A percentile compares a stretch with the other conserved stretches of the same genome.
Conservation (phyloP, 1,140 invertebrate genomes). For the Drosophila triauraria region DNA sequence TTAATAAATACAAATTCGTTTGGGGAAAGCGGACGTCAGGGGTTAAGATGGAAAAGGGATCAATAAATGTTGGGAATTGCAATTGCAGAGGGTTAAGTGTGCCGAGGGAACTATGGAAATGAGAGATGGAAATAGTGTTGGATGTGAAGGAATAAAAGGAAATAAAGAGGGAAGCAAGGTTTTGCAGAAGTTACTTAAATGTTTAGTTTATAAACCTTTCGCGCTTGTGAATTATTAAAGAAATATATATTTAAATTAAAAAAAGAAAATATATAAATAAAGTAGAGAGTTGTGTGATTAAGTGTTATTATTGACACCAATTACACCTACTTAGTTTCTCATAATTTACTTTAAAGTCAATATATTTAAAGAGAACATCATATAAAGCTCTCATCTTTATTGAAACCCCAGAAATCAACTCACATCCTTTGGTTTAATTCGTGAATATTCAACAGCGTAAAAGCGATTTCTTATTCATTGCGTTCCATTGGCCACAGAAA, state of each 20-base stretch:
- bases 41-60: conserved; percentile 37
- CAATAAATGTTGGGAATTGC: conserved; percentile 51
- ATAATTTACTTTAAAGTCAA: too few relatives aligned
- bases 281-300: too few relatives aligned
- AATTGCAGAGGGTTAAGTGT: conserved; percentile 15
- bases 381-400: not conserved
- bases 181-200: too few relatives aligned
- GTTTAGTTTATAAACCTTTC: too few relatives aligned
- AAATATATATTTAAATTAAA: too few relatives aligned
- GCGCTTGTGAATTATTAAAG: not conserved
- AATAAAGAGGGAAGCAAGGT: not conserved
- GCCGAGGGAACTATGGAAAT: conserved; percentile 22
- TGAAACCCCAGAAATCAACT: conserved; percentile 2
- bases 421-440: not conserved
- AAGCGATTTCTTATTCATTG: conserved; percentile 54
- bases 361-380: too few relatives aligned
- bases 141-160: conserved; percentile 3
- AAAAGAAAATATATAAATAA: not conserved
- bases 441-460: conserved; percentile 37
- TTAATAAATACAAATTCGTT: conserved; percentile 66
- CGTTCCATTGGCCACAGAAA: conserved; percentile 38
- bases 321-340: too few relatives aligned
- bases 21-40: conserved; percentile 27
- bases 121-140: not conserved
- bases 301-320: too few relatives aligned